Evolutionary conservation across 2,888 invertebrate species (phyloP).

Genomic region (Cataglyphis rosenhaueri): DNA sequence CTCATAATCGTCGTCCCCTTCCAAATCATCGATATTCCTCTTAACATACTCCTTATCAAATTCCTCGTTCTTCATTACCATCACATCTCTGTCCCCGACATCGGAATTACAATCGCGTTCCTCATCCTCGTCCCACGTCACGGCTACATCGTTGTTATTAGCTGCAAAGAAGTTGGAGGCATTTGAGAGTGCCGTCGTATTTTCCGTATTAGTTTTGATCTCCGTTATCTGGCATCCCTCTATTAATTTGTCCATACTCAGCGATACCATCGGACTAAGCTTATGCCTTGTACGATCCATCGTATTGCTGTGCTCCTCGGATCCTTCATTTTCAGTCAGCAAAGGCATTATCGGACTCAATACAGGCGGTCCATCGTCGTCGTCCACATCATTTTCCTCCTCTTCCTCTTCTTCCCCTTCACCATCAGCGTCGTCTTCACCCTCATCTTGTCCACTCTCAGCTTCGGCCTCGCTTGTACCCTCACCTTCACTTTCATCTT

Average conservation of each 20-base stretch:
- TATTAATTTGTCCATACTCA: slow-evolving; percentile 67
- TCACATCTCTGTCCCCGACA: slow-evolving; percentile 53
- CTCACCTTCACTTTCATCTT: slow-evolving; percentile 49
- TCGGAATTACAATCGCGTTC: slow-evolving; percentile 56
- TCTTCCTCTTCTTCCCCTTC: slow-evolving; percentile 51
- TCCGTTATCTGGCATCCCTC: slow-evolving; percentile 45
- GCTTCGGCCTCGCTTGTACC: slow-evolving; percentile 56
- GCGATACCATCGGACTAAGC: slow-evolving; percentile 73
- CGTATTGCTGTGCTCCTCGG: slow-evolving; percentile 57
- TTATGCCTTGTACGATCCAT: slow-evolving; percentile 66
- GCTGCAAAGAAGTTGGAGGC: slow-evolving; percentile 13
- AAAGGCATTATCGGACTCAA: slow-evolving; percentile 83
- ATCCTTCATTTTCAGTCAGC: slow-evolving; percentile 56
- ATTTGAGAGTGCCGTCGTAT: slow-evolving; percentile 1
- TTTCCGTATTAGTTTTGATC: slow-evolving; percentile 57
- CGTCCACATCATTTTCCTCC: slow-evolving; percentile 55
- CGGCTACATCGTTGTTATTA: slow-evolving; percentile 43
- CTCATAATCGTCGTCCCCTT: slow-evolving; percentile 28
- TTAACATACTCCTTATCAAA: slow-evolving; percentile 23
- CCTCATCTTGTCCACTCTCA: slow-evolving; percentile 50
- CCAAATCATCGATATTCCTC: slow-evolving; percentile 44
- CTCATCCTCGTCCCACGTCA: slow-evolving; percentile 63
- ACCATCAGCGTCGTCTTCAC: slow-evolving; percentile 41
- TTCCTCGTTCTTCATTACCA: slow-evolving; percentile 65
- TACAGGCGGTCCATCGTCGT: slow-evolving; percentile 83